Evolutionary conservation across 2,797 vertebrate genomes (phyloP), one percentile per base, ranked within the genome.

Genomic region (Acanthurus tractus): DNA sequence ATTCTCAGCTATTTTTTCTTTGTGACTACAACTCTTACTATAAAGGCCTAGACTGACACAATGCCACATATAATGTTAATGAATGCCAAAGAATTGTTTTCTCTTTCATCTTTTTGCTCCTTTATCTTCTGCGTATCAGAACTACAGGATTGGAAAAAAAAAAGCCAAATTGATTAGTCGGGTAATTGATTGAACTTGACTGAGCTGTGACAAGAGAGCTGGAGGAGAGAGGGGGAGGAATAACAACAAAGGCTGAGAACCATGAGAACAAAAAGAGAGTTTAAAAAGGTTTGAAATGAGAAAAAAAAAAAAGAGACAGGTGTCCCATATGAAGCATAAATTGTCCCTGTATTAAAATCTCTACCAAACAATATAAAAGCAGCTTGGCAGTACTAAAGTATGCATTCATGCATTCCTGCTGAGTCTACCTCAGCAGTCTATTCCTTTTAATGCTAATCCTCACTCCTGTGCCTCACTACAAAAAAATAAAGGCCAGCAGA

Each of bases 381-480:
- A 76, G 86, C 86, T 82, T 75, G 82, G 81, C 80, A 82, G 78
- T 86, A 76, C 63, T 75, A 73, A 81, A 72, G 79, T 84, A 84
- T 77, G 84, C 74, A 85, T 82, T 91, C 72, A 86, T 62, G 70
- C 76, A 74, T 79, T 86, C 84, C 82, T 83, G 76, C 86, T 20
- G 74, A 83, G 87, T 84, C 77, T 74, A 86, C 83, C 86, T 82
- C 90, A 85, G 79, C 82, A 87, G 85, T 78, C 85, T 62, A 62
- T 79, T 91, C 81, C 81, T 78, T 91, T 88, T 85, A 91, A 89
- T 87, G 82, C 79, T 90, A 90, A 93, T 89, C 89, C 86, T 81
- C 63, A 25, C 56, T 84, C 66, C 82, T 78, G 73, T 70, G 85
- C 83, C 66, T 86, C 54, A 20, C 70, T 74, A 82, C 78, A 66